Percentiles rank a stretch among this genome's conserved stretches.
Evolutionary conservation across 2,113 vertebrate genomes (phyloP).

Genomic region (Pycnonotus jocosus): DNA sequence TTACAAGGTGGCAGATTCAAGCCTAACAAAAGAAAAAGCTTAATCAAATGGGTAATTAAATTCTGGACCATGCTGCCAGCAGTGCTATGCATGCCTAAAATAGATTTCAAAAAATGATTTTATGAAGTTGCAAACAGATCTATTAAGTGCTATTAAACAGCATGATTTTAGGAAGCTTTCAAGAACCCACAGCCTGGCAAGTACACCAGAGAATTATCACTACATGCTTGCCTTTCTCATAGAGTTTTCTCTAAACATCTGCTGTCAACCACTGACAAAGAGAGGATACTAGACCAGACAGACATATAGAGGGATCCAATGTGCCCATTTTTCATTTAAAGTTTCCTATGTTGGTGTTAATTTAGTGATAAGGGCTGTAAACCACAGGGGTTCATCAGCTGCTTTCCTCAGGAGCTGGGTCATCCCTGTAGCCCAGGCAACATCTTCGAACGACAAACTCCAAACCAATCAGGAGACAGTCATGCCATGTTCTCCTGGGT

Average conservation of each 20-base stretch:
- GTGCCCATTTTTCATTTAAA: not conserved
- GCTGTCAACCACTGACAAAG: not conserved
- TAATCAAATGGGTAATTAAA: not conserved
- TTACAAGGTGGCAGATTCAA: not conserved
- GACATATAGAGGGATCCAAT: not conserved
- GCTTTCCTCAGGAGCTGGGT: not conserved
- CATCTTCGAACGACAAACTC: not conserved
- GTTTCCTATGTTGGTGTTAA: not conserved
- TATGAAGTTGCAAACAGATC: not conserved
- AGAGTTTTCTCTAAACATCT: not conserved
- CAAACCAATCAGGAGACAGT: not conserved
- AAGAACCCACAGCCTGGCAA: not conserved
- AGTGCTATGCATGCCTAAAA: not conserved
- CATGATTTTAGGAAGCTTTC: constrained; percentile 10
- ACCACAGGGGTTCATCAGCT: not conserved
- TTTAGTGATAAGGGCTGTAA: not conserved
- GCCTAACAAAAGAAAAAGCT: not conserved
- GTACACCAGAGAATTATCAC: not conserved
- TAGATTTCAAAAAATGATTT: not conserved
- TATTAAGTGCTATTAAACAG: not conserved
- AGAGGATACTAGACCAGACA: not conserved
- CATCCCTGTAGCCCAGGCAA: not conserved
- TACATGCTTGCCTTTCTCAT: not conserved
- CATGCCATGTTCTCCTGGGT: not conserved
- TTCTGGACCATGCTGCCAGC: constrained; percentile 1